Conservation (phyloP, 2,888 invertebrate genomes). For the Chloroclystis v-ata region DNA sequence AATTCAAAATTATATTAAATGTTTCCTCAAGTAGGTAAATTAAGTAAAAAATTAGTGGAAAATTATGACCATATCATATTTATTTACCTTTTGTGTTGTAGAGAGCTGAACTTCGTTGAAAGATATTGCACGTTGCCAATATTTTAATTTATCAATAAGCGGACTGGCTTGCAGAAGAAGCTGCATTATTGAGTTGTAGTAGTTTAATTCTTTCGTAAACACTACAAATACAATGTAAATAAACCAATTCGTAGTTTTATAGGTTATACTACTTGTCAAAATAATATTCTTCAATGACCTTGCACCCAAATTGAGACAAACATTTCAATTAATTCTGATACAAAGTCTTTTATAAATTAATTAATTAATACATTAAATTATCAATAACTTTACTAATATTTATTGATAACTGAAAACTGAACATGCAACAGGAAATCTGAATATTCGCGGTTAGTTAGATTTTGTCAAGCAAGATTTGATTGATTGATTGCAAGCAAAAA, state of each 20-base stretch:
- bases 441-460: neutral
- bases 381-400: too few relatives aligned
- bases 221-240: too few relatives aligned
- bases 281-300: slow-evolving; percentile 2
- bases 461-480: neutral
- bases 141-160: slow-evolving; percentile 73
- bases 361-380: too few relatives aligned
- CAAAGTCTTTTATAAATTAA: too few relatives aligned
- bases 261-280: slow-evolving; percentile 29
- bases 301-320: neutral
- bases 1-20: too few relatives aligned
- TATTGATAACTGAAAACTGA: too few relatives aligned
- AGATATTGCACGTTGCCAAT: slow-evolving; percentile 68
- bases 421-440: neutral
- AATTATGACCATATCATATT: too few relatives aligned
- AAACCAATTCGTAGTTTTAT: slow-evolving; percentile 1
- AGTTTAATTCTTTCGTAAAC: too few relatives aligned
- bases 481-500: neutral
- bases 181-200: slow-evolving; percentile 50
- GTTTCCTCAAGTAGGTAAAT: too few relatives aligned
- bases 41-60: too few relatives aligned
- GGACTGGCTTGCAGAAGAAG: slow-evolving; percentile 77
- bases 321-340: too few relatives aligned
- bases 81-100: slow-evolving; percentile 84
- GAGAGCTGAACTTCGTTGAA: slow-evolving; percentile 77